These are phyloP conservation scores for Cygnus olor DNA, from an alignment of 2,797 vertebrate species.

Conservation along the genomic window DNA sequence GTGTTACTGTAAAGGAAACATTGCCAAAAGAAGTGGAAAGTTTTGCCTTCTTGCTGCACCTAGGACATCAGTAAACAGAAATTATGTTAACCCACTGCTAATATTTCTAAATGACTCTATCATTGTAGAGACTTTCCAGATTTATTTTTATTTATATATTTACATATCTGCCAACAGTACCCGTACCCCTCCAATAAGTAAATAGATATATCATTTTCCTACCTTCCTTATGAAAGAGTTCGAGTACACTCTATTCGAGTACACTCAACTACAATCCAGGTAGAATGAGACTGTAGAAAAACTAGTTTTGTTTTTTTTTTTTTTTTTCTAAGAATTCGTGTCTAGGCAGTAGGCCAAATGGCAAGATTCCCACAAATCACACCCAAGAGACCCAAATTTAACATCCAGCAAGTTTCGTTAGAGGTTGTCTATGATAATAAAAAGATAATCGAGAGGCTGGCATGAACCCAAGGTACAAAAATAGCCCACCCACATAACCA, in stretches of 20 bases:
- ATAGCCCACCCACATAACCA: neutral
- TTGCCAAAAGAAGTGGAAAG: neutral
- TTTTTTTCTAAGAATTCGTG: neutral
- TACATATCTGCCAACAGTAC: neutral
- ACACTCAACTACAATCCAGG: neutral
- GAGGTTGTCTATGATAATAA: neutral
- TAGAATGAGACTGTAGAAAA: neutral
- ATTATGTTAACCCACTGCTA: neutral
- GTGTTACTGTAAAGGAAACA: fast-evolving
- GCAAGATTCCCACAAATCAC: neutral
- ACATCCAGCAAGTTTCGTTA: neutral
- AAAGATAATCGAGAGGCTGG: neutral
- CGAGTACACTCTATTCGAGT: neutral
- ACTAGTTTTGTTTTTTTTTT: neutral
- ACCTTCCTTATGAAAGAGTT: neutral
- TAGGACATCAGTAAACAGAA: neutral
- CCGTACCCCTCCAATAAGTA: neutral
- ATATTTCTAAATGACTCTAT: neutral
- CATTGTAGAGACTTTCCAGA: neutral
- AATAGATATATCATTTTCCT: neutral
- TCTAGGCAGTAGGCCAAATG: neutral
- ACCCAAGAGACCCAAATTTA: neutral
- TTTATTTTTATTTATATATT: neutral
- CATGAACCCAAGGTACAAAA: neutral
- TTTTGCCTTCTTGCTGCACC: neutral